A percentile compares a stretch with the other conserved stretches of the same genome.
Conservation (phyloP, 1,140 invertebrate species). For the Aricia agestis region DNA sequence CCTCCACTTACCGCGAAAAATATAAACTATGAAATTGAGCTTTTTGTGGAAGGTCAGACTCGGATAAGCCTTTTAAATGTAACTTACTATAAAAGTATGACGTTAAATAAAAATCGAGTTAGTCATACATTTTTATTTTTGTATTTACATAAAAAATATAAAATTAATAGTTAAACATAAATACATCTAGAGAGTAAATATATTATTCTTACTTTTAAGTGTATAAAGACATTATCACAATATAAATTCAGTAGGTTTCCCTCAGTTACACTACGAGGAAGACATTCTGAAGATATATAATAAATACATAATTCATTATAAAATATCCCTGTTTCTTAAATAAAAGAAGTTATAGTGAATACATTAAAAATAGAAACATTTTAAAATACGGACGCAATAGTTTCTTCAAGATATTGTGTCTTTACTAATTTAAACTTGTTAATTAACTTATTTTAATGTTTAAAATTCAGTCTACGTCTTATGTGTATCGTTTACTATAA, state of each 20-base stretch:
- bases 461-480: background rate
- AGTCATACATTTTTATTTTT: conserved; percentile 2
- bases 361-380: no score
- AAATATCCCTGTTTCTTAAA: conserved; percentile 10
- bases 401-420: no score
- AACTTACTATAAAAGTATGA: no score
- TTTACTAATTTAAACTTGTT: no score
- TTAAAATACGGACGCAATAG: no score
- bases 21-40: no score
- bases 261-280: conserved; percentile 54
- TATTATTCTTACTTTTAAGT: background rate
- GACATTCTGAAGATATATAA: conserved; percentile 65
- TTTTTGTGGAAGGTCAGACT: no score
- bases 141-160: conserved; percentile 13
- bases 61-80: no score
- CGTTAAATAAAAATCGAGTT: background rate
- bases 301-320: conserved; percentile 15
- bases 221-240: conserved; percentile 41
- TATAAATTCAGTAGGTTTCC: conserved; percentile 68
- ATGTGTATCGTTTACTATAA: background rate
- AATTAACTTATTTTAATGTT: background rate
- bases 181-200: background rate
- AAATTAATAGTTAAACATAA: background rate
- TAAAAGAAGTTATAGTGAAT: background rate
- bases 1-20: no score